Percentiles rank a stretch among this genome's conserved stretches.
phyloP scores from a whole-genome alignment of 2,797 vertebrate species.

The Tadarida brasiliensis region DNA sequence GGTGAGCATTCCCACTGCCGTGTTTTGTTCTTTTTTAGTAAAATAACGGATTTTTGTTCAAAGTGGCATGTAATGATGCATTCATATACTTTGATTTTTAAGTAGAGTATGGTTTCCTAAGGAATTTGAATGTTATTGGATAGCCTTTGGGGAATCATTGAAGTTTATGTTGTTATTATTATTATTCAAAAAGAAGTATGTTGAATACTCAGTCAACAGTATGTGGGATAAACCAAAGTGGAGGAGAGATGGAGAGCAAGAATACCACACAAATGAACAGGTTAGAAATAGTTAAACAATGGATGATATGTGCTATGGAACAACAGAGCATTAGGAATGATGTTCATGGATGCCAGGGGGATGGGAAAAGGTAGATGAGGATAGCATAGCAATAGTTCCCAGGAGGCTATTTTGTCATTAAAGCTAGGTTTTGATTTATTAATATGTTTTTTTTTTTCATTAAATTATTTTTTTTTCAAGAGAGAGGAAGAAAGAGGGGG shows the following conservation, averaged over 20 bases:
- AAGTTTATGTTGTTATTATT: background rate
- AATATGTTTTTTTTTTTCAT: too few species aligned
- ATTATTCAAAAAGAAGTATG: background rate
- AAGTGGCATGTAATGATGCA: background rate
- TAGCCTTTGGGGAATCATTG: background rate
- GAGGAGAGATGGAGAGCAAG: background rate
- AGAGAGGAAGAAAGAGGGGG: too few species aligned
- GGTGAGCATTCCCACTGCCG: background rate
- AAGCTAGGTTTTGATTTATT: background rate
- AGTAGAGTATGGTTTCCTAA: background rate
- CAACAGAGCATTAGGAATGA: background rate
- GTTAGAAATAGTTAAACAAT: background rate
- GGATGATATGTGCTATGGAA: too few species aligned
- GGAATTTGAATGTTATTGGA: background rate
- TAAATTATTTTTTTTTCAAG: too few species aligned
- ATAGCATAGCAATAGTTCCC: background rate
- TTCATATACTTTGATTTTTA: constrained; percentile 4
- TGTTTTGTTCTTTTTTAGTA: background rate
- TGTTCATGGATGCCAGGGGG: background rate
- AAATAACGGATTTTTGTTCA: background rate
- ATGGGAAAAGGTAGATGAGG: background rate
- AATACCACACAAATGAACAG: background rate
- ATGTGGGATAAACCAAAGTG: background rate
- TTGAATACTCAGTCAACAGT: background rate
- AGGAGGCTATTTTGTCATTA: background rate